Percentiles rank a stretch among this genome's conserved stretches.
These are phyloP conservation scores for Alosa sapidissima DNA, from an alignment of 2,797 vertebrate species.

Conservation along the genomic window DNA sequence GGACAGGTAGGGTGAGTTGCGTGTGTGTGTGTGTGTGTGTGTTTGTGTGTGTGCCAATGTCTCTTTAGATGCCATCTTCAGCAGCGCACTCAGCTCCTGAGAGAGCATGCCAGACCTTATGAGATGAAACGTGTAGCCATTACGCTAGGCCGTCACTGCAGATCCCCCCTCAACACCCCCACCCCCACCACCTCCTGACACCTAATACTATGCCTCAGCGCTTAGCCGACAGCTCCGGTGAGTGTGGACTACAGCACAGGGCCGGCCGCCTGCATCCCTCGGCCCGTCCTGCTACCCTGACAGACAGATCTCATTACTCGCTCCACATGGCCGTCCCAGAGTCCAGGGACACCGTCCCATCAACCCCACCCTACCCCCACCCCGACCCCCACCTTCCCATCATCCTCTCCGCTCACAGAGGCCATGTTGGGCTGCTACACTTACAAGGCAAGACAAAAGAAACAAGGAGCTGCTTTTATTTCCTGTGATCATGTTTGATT, in stretches of 20 bases:
- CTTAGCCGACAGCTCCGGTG: constrained; percentile 35
- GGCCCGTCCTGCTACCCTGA: neutral
- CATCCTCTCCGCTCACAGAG: neutral
- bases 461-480: neutral
- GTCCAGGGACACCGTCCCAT: constrained; percentile 13
- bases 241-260: neutral
- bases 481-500: neutral
- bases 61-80: neutral
- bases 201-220: constrained; percentile 41
- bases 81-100: constrained; percentile 21
- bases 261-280: neutral
- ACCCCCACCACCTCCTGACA: constrained; percentile 27
- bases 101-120: constrained; percentile 22
- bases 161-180: neutral
- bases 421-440: neutral
- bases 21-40: constrained; percentile 14
- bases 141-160: constrained; percentile 21
- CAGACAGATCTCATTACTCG: constrained; percentile 24
- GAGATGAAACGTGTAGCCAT: constrained; percentile 30
- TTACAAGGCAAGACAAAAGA: neutral
- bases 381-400: neutral
- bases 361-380: neutral
- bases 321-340: constrained; percentile 14
- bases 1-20: neutral
- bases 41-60: neutral